phyloP scores from a whole-genome alignment of 2,113 vertebrate genomes.

The Physeter macrocephalus region DNA sequence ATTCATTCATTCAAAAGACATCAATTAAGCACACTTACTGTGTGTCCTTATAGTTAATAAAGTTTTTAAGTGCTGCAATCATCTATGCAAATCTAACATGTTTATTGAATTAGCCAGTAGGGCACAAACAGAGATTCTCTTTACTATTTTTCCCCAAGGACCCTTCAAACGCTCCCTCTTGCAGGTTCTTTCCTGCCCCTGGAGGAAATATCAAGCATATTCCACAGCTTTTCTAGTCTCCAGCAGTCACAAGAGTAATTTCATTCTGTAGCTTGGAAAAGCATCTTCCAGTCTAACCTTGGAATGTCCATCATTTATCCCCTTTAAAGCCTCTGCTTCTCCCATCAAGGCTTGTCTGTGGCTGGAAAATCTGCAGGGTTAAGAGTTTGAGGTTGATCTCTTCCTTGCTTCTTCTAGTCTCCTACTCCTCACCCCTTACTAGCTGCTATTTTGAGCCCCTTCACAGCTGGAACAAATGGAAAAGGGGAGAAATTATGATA shows the following conservation, averaged over 20 bases:
- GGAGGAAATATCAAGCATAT: not conserved
- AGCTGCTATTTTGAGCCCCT: not conserved
- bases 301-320: not conserved
- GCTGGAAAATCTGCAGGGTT: not conserved
- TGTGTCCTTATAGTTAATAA: not conserved
- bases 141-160: not conserved
- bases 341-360: not conserved
- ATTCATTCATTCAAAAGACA: not conserved
- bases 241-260: not conserved
- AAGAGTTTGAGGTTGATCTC: not conserved
- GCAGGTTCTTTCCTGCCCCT: not conserved
- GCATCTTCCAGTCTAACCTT: not conserved
- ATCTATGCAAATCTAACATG: not conserved
- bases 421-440: not conserved
- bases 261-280: not conserved
- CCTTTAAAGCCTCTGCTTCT: not conserved
- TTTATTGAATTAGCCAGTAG: not conserved
- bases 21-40: not conserved
- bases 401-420: not conserved
- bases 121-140: not conserved
- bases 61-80: not conserved
- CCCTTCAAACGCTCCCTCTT: not conserved
- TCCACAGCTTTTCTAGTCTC: not conserved
- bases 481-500: not conserved
- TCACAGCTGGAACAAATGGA: not conserved